Evolutionary conservation across 2,888 invertebrate species (phyloP), one percentile per base, ranked within the genome.

Genomic region (Dynastes hyllus): DNA sequence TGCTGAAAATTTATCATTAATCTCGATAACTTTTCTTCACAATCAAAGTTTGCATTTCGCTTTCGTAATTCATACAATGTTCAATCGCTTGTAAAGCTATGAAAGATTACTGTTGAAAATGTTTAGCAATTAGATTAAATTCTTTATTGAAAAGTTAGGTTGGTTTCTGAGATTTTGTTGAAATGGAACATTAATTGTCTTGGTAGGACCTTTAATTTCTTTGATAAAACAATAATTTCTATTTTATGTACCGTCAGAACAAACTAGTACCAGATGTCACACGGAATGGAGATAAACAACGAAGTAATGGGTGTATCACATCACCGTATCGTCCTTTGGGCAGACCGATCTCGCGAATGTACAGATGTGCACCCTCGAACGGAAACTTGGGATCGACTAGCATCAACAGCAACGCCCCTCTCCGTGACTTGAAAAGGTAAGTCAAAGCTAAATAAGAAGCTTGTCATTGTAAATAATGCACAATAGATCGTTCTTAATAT

Each of bases 231-330:
- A 86, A 85, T 86, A 86, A 86, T 83, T 86, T 87, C 84, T 86
- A 86, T 85, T 85, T 85, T 86, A 86, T 86, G 87, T 88, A 88
- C 87, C 87, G 87, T 87, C 84, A 88, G 86, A 85, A 86, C 88
- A 88, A 88, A 86, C 84, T 86, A 87, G 87, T 86, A 87, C 87
- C 87, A 86, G 83, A 81, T 83, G 83, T 83, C 83, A 83, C 81
- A 80, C 81, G 82, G 81, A 81, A 81, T 79, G 82, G 77, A 32
- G 80, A 81, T 81, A 81, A 78, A 77, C 81, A 83, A 82, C 80
- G 84, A 77, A 80, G 81, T 77, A 82, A 82, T 83, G 73, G 73
- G 73, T 73, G 73, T 73, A 73, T 58, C 73, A 73, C 73, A 73
- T 73, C 73, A 73, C 73, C 73, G 73, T 73, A 73, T 73, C 73